These are phyloP conservation scores for Teleogryllus oceanicus DNA, from an alignment of 2,888 invertebrate species.

Conservation along the genomic window DNA sequence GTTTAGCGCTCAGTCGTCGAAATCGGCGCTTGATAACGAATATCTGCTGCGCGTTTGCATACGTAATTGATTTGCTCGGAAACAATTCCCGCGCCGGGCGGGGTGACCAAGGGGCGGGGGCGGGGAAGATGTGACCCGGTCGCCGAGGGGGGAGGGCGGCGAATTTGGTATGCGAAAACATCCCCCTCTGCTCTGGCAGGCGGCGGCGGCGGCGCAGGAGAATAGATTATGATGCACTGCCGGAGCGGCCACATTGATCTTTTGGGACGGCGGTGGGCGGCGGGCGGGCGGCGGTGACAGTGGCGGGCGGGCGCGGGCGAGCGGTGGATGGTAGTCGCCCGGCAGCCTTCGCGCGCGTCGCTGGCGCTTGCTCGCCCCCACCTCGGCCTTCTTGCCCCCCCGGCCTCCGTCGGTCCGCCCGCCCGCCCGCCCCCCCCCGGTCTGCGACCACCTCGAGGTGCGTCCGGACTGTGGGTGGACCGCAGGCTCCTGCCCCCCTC, in stretches of 20 bases:
- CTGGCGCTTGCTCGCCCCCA: neutral
- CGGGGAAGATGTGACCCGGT: too few species aligned
- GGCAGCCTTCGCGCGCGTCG: neutral
- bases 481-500: too few species aligned
- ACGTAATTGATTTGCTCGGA: slow-evolving; percentile 6
- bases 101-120: too few species aligned
- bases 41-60: slow-evolving; percentile 7
- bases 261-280: neutral
- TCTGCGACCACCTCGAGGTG: too few species aligned
- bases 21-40: neutral
- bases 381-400: too few species aligned
- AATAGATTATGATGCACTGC: slow-evolving; percentile 10
- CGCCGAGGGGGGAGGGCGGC: too few species aligned
- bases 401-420: too few species aligned
- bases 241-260: neutral
- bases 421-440: too few species aligned
- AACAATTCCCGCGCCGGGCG: neutral
- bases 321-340: neutral
- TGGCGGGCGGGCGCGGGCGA: neutral
- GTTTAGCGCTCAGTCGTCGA: neutral
- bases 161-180: neutral
- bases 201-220: neutral
- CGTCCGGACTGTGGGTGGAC: too few species aligned
- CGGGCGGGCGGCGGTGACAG: neutral
- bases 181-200: neutral